phyloP scores from a whole-genome alignment of 2,797 vertebrate species.

The Enteromius thamalakanensis region DNA sequence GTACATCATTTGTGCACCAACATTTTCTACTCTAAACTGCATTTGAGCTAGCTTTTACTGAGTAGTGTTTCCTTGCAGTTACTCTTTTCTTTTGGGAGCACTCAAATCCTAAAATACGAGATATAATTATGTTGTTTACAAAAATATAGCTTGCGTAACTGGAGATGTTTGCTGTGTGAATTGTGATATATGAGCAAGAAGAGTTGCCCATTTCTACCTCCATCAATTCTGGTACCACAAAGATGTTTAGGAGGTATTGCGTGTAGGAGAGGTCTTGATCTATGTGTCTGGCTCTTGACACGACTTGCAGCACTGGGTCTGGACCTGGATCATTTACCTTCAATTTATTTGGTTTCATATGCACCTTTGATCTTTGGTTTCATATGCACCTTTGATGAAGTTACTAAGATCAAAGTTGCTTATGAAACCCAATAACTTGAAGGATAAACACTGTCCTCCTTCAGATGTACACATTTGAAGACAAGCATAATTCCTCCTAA shows the following conservation, averaged over 20 bases:
- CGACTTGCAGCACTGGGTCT: not conserved
- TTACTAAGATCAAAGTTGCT: not conserved
- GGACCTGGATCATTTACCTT: not conserved
- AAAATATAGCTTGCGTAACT: constrained; percentile 33
- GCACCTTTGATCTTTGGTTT: not conserved
- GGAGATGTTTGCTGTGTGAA: constrained; percentile 2
- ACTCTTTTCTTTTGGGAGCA: constrained; percentile 10
- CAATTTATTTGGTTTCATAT: not conserved
- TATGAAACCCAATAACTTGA: not conserved
- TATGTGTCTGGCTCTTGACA: not conserved
- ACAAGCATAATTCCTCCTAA: not conserved
- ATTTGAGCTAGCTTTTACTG: not conserved
- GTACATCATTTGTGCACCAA: not conserved
- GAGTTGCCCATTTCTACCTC: not conserved
- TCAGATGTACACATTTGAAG: not conserved
- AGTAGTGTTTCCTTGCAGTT: not conserved
- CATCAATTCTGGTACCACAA: not conserved
- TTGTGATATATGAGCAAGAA: not conserved
- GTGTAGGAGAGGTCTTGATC: not conserved
- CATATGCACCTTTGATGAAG: not conserved
- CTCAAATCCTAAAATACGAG: constrained; percentile 18
- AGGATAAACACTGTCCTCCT: not conserved
- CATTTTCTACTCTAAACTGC: not conserved
- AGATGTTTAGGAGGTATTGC: constrained; percentile 1
- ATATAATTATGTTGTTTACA: constrained; percentile 46